Evolutionary conservation across 64 coral and sea anemone genomes (phyloP), one percentile per base, ranked within the genome.

Genomic region (Pocillopora damicornis): DNA sequence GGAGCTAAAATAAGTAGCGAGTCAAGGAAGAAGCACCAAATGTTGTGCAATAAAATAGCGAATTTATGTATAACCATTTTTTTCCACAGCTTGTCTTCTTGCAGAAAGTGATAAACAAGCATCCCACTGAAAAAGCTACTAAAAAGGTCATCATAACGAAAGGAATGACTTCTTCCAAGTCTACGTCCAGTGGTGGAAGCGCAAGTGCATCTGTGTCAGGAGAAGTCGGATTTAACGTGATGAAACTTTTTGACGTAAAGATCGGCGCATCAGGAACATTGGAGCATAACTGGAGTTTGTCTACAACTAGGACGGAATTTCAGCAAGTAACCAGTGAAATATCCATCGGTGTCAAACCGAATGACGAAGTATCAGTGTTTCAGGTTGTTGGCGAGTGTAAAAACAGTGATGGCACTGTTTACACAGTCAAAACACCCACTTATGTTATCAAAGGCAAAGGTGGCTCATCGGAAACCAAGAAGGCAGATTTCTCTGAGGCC

Each of bases 301-400:
- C 69, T 16, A 75, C 85, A 0, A 36, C 51, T 0, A 12, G 20
- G 30, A 60, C 45, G 2, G 30, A 22, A 15, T 14, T 59, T 35
- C 18, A 56, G 8, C 22, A 73, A 59, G 51, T 60, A 1, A 87
- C 7, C 0, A 42, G 75, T 13, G 45, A 87, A 87, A 56, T 75
- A 4, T 56, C 69, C 22, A 37, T 87, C 18, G 15, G 18, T 13
- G 85, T 75, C 1, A 16, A 87, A 2, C 71, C 71, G 0, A 68
- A 68, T 34, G 71, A 87, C 58, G 59, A 58, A 56, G 69, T 87
- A 2, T 59, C 11, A 5, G 85, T 87, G 45, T 87, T 13, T 35
- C 85, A 87, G 59, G 85, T 87, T 30, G 56, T 87, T 60, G 71
- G 68, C 9, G n/a, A 59, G 11, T 75, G 85, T 87, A 57, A 60